Evolutionary conservation across 1,140 invertebrate genomes (phyloP), one percentile per base, ranked within the genome.

Genomic region (Babylonia areolata): DNA sequence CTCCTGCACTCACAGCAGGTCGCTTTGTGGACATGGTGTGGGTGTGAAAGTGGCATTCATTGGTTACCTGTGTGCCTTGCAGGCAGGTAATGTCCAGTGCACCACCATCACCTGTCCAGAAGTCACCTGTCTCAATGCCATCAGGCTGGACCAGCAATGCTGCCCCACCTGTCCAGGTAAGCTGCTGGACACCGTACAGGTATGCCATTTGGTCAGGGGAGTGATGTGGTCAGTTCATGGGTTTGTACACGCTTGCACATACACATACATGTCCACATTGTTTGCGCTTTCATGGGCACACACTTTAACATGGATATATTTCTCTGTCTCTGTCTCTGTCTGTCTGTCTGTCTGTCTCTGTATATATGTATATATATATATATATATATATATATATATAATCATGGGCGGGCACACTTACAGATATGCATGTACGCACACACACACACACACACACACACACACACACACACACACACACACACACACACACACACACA

Each of bases 81-180:
- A 91, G 91, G 73, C 78, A 77, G 91, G 90, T 37, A 89, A 83
- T 71, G 85, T 91, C 39, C 81, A 69, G 23, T 89, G 89, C 51
- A 54, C 86, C 82, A 87, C 80, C 0, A 82, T 85, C 17, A 33
- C 64, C 33, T 92, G 91, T 86, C 84, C 88, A 71, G 64, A 85
- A 69, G 71, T 88, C 37, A 85, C 81, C 20, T 92, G 90, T 87
- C 81, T 84, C 20, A 87, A 89, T 12, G 90, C 90, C 15, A 73
- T 91, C 28, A 87, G 71, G 15, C 73, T 73, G 40, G 86, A 86
- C 23, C 85, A 81, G 31, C 87, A 91, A 33, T 91, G 90, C 83
- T 92, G 90, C 85, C 88, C 89, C 28, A 77, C 87, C 12, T 91
- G 90, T 85, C 85, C 88, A 87, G 86, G 90, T 90, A 89, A 77